phyloP scores from a whole-genome alignment of 1,140 invertebrate genomes.

The Drosophila funebris region DNA sequence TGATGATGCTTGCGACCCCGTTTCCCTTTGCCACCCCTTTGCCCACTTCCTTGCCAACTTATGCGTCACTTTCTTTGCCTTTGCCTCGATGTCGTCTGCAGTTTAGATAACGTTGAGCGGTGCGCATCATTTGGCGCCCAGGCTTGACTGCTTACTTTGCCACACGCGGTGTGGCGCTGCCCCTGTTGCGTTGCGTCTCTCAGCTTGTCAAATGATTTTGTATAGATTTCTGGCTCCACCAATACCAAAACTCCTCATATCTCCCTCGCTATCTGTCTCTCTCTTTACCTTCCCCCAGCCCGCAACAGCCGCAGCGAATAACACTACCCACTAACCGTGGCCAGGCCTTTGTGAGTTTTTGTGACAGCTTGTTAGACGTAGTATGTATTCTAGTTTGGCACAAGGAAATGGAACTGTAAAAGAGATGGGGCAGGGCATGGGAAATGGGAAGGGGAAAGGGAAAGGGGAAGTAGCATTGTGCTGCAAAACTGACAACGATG shows the following conservation, averaged over 20 bases:
- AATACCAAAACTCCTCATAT: too few species aligned
- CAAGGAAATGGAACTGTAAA: too few species aligned
- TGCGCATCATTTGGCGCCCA: constrained; percentile 74
- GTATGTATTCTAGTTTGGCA: constrained; percentile 45
- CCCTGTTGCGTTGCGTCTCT: constrained; percentile 55
- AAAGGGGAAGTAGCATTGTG: constrained; percentile 52
- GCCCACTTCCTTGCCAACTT: background rate
- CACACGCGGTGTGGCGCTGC: constrained; percentile 23
- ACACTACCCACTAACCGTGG: constrained; percentile 28
- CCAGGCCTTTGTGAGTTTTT: constrained; percentile 53
- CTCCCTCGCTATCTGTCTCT: too few species aligned
- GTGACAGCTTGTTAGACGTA: constrained; percentile 79
- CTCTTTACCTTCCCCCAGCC: background rate
- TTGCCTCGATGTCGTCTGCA: constrained; percentile 47
- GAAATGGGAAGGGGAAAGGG: constrained; percentile 25
- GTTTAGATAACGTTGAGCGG: constrained; percentile 74
- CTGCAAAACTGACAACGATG: constrained; percentile 70
- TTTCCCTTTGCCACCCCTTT: background rate
- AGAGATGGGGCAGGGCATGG: background rate
- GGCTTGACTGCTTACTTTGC: constrained; percentile 75
- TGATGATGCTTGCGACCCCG: constrained; percentile 16
- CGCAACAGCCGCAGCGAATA: background rate
- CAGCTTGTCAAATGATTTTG: constrained; percentile 75
- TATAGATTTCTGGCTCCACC: constrained; percentile 60
- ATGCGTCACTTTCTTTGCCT: background rate